Base-by-base conservation (phyloP, 2,797 vertebrate genomes). In the Hephaestus fuliginosus region DNA sequence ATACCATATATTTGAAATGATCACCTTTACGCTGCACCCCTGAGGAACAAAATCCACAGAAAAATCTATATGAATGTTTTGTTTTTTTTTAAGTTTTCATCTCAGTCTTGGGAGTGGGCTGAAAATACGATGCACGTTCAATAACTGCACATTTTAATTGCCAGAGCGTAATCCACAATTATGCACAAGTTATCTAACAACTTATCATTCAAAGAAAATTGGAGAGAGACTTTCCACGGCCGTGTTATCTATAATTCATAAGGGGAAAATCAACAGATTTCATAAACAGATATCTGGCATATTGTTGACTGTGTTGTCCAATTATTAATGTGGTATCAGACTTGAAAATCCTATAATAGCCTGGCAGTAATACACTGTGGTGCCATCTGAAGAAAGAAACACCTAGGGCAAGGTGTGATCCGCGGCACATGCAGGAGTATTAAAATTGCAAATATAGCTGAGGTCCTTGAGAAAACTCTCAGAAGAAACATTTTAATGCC, bases 261-360 rank as follows among this genome's bases (percentile, higher is more conserved):
- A 20, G 63, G 41, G 46, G 22, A 81, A 88, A 64, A 86, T 82
- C 60, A 83, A 80, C 65, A 74, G 73, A 86, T 87, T 80, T 78
- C 30, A 84, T 81, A 81, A 82, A 76, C 84, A 84, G 80, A 88
- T 82, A 75, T 44, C 36, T 13, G 7, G 36, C 48, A 66, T 63
- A 66, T 82, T 86, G 81, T 89, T 78, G 81, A 86, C 78, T 28
- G 64, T 64, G 65, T 69, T 85, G 65, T 74, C 64, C 64, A 89
- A 83, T 88, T 86, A 86, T 78, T 78, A 69, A 78, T 83, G 76
- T 64, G 49, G 56, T 77, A 80, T 90, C 80, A 81, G 81, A 81
- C n/a, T 48, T 79, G 66, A 80, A 88, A 85, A 86, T 82, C 86
- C 55, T 70, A 7, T 80, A 74, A 86, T 56, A 62, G 55, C 68